A percentile compares a stretch with the other conserved stretches of the same genome.
These are phyloP conservation scores for Pterois miles DNA, from an alignment of 2,797 vertebrate genomes.

Conservation along the genomic window DNA sequence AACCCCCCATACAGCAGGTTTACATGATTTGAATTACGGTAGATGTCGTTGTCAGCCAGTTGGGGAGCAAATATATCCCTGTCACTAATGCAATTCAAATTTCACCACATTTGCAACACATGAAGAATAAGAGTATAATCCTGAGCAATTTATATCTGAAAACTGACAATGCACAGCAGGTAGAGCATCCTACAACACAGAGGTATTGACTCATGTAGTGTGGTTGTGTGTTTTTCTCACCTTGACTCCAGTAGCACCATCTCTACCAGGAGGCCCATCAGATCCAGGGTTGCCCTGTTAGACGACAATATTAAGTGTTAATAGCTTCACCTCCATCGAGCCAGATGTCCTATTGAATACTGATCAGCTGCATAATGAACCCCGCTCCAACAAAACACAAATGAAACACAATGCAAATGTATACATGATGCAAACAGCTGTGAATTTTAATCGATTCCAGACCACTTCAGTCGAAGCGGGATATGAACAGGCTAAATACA, in stretches of 20 bases:
- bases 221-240: slow-evolving; percentile 70
- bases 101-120: not conserved
- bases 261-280: slow-evolving; percentile 95
- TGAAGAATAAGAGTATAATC: not conserved
- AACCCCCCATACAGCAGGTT: not conserved
- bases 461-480: not conserved
- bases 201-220: not conserved
- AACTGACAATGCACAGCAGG: not conserved
- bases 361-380: slow-evolving; percentile 51
- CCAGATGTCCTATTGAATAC: slow-evolving; percentile 56
- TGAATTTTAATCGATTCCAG: slow-evolving; percentile 27
- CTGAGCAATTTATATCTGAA: not conserved
- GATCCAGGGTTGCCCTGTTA: slow-evolving; percentile 91
- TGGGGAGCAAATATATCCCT: not conserved
- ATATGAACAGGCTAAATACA: not conserved
- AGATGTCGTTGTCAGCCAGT: not conserved
- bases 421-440: slow-evolving; percentile 24
- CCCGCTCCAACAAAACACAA: not conserved
- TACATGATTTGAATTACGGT: not conserved
- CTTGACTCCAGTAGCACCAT: slow-evolving; percentile 93
- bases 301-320: slow-evolving; percentile 35
- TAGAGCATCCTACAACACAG: not conserved
- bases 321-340: slow-evolving; percentile 35
- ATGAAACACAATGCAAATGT: slow-evolving; percentile 39
- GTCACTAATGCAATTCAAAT: not conserved